phyloP scores from a whole-genome alignment of 2,797 vertebrate species.

The Artibeus lituratus region DNA sequence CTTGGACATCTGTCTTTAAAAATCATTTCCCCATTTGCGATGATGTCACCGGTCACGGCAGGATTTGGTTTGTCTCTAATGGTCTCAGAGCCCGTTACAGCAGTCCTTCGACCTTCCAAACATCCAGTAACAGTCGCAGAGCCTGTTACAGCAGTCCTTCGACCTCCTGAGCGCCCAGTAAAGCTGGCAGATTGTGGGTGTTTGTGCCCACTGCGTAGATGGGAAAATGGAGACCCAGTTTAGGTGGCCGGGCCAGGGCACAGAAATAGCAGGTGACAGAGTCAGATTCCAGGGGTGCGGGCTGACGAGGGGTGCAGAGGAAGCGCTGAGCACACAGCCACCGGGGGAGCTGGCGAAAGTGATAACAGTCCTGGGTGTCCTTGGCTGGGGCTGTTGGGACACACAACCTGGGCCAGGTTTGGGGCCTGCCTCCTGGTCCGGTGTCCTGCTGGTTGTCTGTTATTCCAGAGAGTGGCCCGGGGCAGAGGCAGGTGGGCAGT shows the following conservation, averaged over 20 bases:
- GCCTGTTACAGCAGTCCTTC: not conserved
- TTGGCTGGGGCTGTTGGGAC: accelerated
- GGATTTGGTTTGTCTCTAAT: not conserved
- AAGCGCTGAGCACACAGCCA: accelerated
- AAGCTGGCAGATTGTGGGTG: not conserved
- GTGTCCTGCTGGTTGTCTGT: accelerated
- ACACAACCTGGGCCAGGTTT: accelerated
- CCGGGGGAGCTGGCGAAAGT: accelerated
- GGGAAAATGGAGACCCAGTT: not conserved
- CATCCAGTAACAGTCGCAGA: too few relatives aligned
- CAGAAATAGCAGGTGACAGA: not conserved
- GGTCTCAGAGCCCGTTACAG: too few relatives aligned
- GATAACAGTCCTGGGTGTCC: accelerated
- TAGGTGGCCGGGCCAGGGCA: not conserved
- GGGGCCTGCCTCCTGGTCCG: not conserved
- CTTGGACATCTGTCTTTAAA: not conserved
- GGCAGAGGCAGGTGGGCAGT: accelerated
- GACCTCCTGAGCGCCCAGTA: not conserved
- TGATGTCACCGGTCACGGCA: too few relatives aligned
- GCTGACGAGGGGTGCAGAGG: too few relatives aligned
- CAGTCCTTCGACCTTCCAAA: too few relatives aligned
- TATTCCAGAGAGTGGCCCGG: not conserved
- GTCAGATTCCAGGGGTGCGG: not conserved
- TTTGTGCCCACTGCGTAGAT: not conserved
- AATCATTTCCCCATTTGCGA: not conserved